Evolutionary conservation across 2,797 vertebrate species (phyloP).

Genomic region (Ciconia nigra): DNA sequence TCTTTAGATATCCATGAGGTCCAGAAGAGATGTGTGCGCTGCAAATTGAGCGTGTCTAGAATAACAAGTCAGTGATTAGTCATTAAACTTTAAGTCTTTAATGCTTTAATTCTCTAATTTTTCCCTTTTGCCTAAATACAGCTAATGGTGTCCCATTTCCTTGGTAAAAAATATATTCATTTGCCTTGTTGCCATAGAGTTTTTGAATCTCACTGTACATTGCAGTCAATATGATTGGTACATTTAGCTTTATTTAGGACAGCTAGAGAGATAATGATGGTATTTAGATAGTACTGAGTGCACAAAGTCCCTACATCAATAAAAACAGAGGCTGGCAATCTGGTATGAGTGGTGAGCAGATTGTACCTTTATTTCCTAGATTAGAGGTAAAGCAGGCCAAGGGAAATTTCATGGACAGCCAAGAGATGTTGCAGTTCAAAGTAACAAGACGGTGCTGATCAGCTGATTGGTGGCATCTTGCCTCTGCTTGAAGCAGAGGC

Average conservation of each 20-base stretch:
- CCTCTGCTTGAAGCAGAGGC: background rate
- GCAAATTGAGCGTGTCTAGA: background rate
- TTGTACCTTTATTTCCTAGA: background rate
- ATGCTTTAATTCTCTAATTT: background rate
- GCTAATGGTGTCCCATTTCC: background rate
- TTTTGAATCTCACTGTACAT: background rate
- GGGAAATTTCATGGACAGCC: background rate
- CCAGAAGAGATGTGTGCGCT: background rate
- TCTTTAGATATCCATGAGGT: background rate
- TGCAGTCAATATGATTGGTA: background rate
- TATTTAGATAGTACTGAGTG: background rate
- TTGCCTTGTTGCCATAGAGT: background rate
- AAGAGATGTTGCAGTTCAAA: background rate
- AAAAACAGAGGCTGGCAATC: background rate
- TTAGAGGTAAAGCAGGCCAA: background rate
- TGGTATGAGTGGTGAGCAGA: background rate
- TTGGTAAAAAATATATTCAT: background rate
- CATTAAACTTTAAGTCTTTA: background rate
- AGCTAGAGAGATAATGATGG: background rate
- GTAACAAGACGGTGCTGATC: background rate
- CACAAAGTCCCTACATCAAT: background rate
- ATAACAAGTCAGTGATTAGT: background rate
- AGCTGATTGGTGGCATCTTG: background rate
- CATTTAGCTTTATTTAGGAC: slow-evolving; percentile 1
- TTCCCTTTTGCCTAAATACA: background rate